These are phyloP conservation scores for Gambusia holbrooki DNA, from an alignment of 2,113 vertebrate genomes.

Conservation along the genomic window DNA sequence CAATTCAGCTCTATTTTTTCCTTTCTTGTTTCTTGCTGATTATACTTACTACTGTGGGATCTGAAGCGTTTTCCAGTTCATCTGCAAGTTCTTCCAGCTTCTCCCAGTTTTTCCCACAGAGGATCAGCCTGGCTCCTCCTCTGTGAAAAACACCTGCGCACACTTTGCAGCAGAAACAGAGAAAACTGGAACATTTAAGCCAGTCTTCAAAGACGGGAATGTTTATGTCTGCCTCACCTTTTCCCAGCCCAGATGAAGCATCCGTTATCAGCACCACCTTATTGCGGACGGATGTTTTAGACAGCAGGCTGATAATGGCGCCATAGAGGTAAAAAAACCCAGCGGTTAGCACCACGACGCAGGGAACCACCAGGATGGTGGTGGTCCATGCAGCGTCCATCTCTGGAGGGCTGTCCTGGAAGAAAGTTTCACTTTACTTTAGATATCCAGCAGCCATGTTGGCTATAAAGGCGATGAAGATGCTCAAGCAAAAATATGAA, in stretches of 20 bases:
- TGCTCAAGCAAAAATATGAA: not conserved
- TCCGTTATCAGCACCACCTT: constrained; percentile 94
- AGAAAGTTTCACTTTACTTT: not conserved
- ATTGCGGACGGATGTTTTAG: constrained; percentile 88
- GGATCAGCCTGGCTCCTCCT: constrained; percentile 88
- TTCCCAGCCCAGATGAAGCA: constrained; percentile 88
- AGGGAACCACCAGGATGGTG: constrained; percentile 81
- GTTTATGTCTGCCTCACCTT: constrained; percentile 75
- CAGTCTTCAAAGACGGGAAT: rapidly evolving
- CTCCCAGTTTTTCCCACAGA: constrained; percentile 92
- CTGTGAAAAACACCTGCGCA: constrained; percentile 88
- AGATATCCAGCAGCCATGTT: not conserved
- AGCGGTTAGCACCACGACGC: constrained; percentile 84
- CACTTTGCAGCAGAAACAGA: constrained; percentile 75
- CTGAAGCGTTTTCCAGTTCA: constrained; percentile 82
- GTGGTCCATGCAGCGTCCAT: constrained; percentile 78
- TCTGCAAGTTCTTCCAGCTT: constrained; percentile 86
- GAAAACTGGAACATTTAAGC: not conserved
- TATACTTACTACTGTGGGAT: constrained; percentile 85
- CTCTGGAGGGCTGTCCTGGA: constrained; percentile 52
- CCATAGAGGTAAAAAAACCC: constrained; percentile 88
- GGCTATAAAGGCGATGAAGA: not conserved
- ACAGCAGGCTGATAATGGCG: constrained; percentile 80
- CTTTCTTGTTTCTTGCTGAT: not conserved
- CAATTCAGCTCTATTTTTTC: not conserved